These are phyloP conservation scores for Mola mola DNA, from an alignment of 2,113 vertebrate species.

Conservation along the genomic window DNA sequence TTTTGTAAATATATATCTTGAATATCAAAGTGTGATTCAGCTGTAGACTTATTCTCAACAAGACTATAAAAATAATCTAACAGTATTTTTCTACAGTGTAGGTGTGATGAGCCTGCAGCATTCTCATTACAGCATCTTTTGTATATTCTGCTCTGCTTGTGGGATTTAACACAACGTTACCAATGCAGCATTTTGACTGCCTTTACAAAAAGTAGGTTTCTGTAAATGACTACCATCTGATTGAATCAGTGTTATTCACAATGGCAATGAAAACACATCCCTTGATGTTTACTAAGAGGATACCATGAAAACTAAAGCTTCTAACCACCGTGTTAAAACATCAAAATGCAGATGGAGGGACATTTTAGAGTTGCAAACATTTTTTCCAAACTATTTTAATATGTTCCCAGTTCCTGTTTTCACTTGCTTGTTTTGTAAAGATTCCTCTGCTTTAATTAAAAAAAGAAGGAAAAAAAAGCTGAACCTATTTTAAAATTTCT, in stretches of 20 bases:
- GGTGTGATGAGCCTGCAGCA: too few relatives aligned
- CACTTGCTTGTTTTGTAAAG: neutral
- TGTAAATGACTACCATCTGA: slow-evolving; percentile 60
- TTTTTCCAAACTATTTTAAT: slow-evolving; percentile 3
- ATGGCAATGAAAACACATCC: slow-evolving; percentile 50
- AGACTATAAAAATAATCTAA: too few relatives aligned
- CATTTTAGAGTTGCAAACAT: slow-evolving; percentile 24
- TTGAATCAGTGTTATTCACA: slow-evolving; percentile 54
- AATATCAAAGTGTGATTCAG: slow-evolving; percentile 2
- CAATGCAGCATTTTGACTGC: too few relatives aligned
- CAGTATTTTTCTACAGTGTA: too few relatives aligned
- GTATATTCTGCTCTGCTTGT: too few relatives aligned
- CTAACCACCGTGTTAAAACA: slow-evolving; percentile 44
- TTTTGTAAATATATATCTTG: too few relatives aligned
- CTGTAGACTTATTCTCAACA: too few relatives aligned
- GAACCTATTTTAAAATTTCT: too few relatives aligned
- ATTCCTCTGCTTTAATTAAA: too few relatives aligned
- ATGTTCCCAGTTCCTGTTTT: neutral
- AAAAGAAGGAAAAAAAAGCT: too few relatives aligned
- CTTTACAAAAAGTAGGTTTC: slow-evolving; percentile 24
- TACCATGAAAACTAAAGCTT: slow-evolving; percentile 24
- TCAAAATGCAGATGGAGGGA: slow-evolving; percentile 22
- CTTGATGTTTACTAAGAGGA: slow-evolving; percentile 54
- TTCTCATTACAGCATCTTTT: neutral
- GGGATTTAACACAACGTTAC: too few relatives aligned